Evolutionary conservation across 2,797 vertebrate species (phyloP).

Genomic region (Epinephelus awoara): DNA sequence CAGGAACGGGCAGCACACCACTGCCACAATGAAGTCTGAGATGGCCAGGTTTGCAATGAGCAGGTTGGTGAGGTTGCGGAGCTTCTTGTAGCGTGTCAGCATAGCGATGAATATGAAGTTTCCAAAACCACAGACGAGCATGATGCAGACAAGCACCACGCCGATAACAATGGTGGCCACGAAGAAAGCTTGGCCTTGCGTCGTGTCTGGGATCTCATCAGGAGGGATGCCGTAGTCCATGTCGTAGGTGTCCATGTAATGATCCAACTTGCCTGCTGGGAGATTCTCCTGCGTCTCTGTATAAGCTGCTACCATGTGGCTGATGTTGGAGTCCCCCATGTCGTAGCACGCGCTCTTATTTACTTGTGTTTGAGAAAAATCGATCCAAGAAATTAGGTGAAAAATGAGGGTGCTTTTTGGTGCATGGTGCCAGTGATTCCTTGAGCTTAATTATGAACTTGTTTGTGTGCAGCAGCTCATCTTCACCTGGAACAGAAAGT

Average conservation of each 20-base stretch:
- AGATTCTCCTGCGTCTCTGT: constrained; percentile 48
- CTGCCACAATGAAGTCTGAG: constrained; percentile 96
- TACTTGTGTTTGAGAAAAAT: constrained; percentile 1
- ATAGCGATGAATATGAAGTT: constrained; percentile 95
- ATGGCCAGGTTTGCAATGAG: constrained; percentile 97
- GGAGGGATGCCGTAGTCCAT: constrained; percentile 90
- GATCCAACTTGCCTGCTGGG: constrained; percentile 53
- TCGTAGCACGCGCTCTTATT: constrained; percentile 9
- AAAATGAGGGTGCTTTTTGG: background rate
- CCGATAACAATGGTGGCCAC: constrained; percentile 93
- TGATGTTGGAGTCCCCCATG: constrained; percentile 83
- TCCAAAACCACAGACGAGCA: constrained; percentile 95
- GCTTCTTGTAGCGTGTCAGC: constrained; percentile 93
- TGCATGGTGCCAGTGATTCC: constrained; percentile 9
- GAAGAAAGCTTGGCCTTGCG: constrained; percentile 92
- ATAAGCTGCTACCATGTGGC: constrained; percentile 56
- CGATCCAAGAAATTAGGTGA: constrained; percentile 5
- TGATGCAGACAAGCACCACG: constrained; percentile 92
- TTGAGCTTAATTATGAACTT: background rate
- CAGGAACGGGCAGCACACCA: constrained; percentile 97
- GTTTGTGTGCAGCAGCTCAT: constrained; percentile 26
- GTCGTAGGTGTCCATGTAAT: constrained; percentile 84
- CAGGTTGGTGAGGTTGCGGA: constrained; percentile 96
- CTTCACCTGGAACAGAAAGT: constrained; percentile 70
- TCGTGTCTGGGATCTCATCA: constrained; percentile 91